Evolutionary conservation across 1,140 invertebrate genomes (phyloP).

Genomic region (Lepidotrigona ventralis): DNA sequence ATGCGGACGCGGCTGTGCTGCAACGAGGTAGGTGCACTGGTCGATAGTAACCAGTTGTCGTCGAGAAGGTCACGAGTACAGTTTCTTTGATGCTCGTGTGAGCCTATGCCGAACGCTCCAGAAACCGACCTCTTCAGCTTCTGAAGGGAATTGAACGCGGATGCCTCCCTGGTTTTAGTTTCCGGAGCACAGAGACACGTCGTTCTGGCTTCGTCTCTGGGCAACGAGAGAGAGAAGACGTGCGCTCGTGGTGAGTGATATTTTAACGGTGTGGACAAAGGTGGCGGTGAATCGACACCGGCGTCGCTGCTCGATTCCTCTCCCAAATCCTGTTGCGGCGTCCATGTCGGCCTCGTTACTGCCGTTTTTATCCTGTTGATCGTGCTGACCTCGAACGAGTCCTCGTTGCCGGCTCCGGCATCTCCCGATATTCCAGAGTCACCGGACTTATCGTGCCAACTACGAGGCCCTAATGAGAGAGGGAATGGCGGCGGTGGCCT

Average conservation of each 20-base stretch:
- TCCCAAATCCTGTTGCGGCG: slow-evolving; percentile 89
- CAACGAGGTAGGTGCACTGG: slow-evolving; percentile 88
- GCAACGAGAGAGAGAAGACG: slow-evolving; percentile 87
- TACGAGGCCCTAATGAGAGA: slow-evolving; percentile 72
- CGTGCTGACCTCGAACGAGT: slow-evolving; percentile 70
- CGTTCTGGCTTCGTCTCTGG: slow-evolving; percentile 82
- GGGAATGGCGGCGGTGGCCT: slow-evolving; percentile 80
- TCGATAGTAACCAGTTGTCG: slow-evolving; percentile 88
- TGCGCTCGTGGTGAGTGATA: slow-evolving; percentile 83
- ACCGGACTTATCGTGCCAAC: slow-evolving; percentile 85
- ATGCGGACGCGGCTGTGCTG: slow-evolving; percentile 81
- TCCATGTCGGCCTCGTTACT: slow-evolving; percentile 82
- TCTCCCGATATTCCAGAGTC: slow-evolving; percentile 91
- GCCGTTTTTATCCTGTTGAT: slow-evolving; percentile 63
- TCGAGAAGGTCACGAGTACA: slow-evolving; percentile 72
- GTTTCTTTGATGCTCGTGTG: slow-evolving; percentile 63
- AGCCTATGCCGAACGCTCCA: slow-evolving; percentile 81
- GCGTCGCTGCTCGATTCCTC: slow-evolving; percentile 86
- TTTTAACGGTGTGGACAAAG: slow-evolving; percentile 78
- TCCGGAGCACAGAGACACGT: slow-evolving; percentile 80
- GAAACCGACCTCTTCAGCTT: slow-evolving; percentile 86
- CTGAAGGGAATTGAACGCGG: slow-evolving; percentile 84
- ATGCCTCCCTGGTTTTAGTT: slow-evolving; percentile 78
- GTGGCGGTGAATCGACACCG: slow-evolving; percentile 77
- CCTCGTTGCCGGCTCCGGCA: slow-evolving; percentile 80